A percentile compares a stretch with the other conserved stretches of the same genome.
Conservation (phyloP, 2,888 invertebrate species). For the Hyposoter didymator region DNA sequence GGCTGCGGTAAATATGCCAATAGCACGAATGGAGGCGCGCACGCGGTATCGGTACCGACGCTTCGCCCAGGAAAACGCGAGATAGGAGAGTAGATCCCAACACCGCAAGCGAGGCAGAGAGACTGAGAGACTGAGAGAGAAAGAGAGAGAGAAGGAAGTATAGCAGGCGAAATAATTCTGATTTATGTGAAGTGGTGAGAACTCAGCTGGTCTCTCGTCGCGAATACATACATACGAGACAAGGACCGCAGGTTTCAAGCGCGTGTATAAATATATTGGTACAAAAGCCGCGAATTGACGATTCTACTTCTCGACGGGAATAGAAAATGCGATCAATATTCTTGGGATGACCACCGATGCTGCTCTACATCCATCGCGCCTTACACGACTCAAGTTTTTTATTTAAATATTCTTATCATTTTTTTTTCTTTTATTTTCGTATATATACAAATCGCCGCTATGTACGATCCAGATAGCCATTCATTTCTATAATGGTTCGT, state of each 20-base stretch:
- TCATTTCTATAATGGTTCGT: constrained; percentile 36
- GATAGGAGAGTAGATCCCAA: constrained; percentile 60
- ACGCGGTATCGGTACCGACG: constrained; percentile 58
- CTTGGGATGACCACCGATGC: constrained; percentile 47
- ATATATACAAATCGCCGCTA: constrained; percentile 23
- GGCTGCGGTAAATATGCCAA: constrained; percentile 72
- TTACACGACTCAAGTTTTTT: constrained; percentile 42
- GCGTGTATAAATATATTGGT: constrained; percentile 38
- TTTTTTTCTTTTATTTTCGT: constrained; percentile 12
- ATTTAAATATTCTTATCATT: constrained; percentile 52
- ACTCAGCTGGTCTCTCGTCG: constrained; percentile 66
- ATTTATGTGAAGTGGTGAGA: constrained; percentile 70
- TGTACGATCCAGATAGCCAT: constrained; percentile 16
- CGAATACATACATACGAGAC: constrained; percentile 59
- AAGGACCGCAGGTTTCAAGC: constrained; percentile 13
- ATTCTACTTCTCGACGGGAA: constrained; percentile 54
- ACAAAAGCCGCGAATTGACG: constrained; percentile 62
- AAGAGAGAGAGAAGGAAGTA: constrained; percentile 22
- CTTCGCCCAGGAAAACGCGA: constrained; percentile 69
- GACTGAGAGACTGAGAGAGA: constrained; percentile 18
- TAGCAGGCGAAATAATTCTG: constrained; percentile 71
- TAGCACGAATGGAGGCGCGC: constrained; percentile 65
- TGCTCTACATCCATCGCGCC: constrained; percentile 26
- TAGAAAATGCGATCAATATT: constrained; percentile 53
- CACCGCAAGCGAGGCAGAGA: constrained; percentile 17